Evolutionary conservation across 1,140 invertebrate genomes (phyloP), one percentile per base, ranked within the genome.

Genomic region (Conopomorpha cramerella): DNA sequence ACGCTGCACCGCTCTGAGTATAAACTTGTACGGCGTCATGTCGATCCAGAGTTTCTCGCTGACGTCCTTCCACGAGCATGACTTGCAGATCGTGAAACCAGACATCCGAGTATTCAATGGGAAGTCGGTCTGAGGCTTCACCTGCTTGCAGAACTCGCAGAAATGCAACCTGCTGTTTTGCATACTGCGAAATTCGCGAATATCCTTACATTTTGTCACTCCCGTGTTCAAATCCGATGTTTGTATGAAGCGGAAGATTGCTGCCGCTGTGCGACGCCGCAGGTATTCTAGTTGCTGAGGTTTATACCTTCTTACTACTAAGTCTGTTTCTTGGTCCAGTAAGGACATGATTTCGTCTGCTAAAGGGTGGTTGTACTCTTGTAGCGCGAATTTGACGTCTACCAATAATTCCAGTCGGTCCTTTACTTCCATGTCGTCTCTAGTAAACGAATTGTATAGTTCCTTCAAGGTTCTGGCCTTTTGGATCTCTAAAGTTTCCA

Each of bases 401-500:
- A 82, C 63, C 2, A 88, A 62, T 26, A 82, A 62, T 38, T 84
- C 77, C 27, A 84, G 74, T 25, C 84, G 64, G 41, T 85, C 74
- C 35, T 81, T 79, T 1, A 63, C 45, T 2, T 59, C 65, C 28
- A 78, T 49, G 37, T 77, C 53, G 4, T 73, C 63, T 26, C 79
- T 66, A 28, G 71, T 63, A 33, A 87, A 72, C 17, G 64, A 62
- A 11, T 81, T 67, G 44, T 85, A 86, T 1, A 87, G 48, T 27
- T 76, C 72, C 47, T 82, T 83, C 16, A 83, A 77, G 45, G 84
- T 80, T 8, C 77, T 76, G 6, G 85, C 86, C 49, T 80, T 81
- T 55, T 88, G 86, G 23, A 81, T 82, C 55, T 83, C 84, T 25
- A 86, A 39, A 3, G 85, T 87, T 25, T 86, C 78, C 83, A 88